These are phyloP conservation scores for Thryonomys swinderianus DNA, from an alignment of 2,113 vertebrate genomes.

Conservation along the genomic window DNA sequence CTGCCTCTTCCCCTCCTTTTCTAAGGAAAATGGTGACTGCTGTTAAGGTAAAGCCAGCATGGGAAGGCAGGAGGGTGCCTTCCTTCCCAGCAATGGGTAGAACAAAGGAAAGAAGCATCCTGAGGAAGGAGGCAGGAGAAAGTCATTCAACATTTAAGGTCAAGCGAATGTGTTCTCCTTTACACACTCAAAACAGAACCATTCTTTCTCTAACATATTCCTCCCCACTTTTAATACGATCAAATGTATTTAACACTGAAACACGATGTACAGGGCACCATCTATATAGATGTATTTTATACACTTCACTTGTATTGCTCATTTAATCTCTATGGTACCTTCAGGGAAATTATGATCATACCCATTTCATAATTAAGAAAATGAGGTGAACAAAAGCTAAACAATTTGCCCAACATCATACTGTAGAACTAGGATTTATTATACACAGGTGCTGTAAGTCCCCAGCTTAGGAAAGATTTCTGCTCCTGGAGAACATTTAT, in stretches of 20 bases:
- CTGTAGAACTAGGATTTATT: not conserved
- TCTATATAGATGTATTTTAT: not conserved
- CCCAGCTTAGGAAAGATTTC: not conserved
- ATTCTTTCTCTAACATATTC: not conserved
- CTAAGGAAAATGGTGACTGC: not conserved
- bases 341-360: not conserved
- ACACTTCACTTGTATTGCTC: not conserved
- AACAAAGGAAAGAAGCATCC: not conserved
- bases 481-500: not conserved
- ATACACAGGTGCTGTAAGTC: not conserved
- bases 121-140: not conserved
- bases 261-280: not conserved
- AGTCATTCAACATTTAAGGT: not conserved
- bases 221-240: not conserved
- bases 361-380: not conserved
- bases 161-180: too few species aligned
- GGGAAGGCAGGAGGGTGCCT: slow-evolving; percentile 30
- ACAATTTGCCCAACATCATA: not conserved
- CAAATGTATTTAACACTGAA: not conserved
- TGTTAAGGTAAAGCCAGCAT: not conserved
- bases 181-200: not conserved
- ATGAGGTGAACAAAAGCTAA: not conserved
- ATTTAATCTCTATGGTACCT: not conserved
- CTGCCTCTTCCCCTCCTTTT: not conserved
- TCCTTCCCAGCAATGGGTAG: not conserved